Evolutionary conservation across 2,888 invertebrate genomes (phyloP), one percentile per base, ranked within the genome.

Genomic region (Apamea epomidion): DNA sequence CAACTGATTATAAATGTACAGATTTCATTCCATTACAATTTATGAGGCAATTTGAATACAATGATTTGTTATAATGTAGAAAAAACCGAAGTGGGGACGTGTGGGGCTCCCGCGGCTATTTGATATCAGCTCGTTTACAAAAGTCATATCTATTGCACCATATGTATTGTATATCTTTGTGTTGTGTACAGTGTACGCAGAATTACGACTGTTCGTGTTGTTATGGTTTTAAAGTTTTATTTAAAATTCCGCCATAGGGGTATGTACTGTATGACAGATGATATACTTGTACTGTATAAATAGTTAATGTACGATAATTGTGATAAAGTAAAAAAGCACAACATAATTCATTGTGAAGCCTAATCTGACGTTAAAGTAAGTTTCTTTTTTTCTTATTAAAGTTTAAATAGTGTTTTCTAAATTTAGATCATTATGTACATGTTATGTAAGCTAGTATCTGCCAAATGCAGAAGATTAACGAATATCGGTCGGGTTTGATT

Each of bases 301-400:
- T 95, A 94, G 92, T 93, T 93, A 93, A 92, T 94, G 93, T 96
- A 95, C 92, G 92, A 93, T 96, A 93, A 94, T 93, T 96, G 97
- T 97, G 97, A 97, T 97, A 97, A 95, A 94, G 93, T 93, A 95
- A 95, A 91, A 95, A 96, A 95, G 97, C 97, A 97, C 96, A 97
- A 97, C 93, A 95, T 95, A 93, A 95, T 93, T 93, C 92, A 94
- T 95, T 95, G 94, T 93, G 92, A 94, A 94, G 96, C 96, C 97
- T 97, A 96, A 96, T 95, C 94, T 94, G 94, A 95, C 93, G 92
- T 93, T 94, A 92, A 91, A 91, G 92, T 96, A 95, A 95, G 95
- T 93, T 94, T 93, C 88, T 93, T 95, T 94, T 45, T 92, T 93
- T 91, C 88, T 88, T 91, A 89, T 91, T 92, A 92, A 91, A 93